Evolutionary conservation across 2,888 invertebrate species (phyloP), one percentile per base, ranked within the genome.

Genomic region (Gryllus longicercus): DNA sequence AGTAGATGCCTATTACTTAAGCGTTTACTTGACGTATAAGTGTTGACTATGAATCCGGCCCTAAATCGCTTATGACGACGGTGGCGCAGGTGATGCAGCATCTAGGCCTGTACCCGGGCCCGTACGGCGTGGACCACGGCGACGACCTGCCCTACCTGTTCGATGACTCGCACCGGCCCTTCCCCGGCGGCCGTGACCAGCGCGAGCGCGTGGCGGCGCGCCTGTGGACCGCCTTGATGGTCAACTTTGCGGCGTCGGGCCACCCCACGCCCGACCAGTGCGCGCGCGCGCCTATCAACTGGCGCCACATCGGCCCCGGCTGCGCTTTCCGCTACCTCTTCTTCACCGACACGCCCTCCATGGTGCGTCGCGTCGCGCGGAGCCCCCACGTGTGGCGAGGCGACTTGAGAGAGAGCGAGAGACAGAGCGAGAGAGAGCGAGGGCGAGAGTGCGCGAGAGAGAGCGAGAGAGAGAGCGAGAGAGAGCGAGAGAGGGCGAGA

Each of bases 81-180:
- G 63, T 3, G 4, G 63, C 8, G 63, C 63, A n/a, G 63, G 16
- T 18, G 16, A 63, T 14, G 63, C n/a, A 63, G 38, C 38, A 38
- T 5, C 38, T 38, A 8, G 63, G 63, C 14, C n/a, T 63, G 63
- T 14, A 14, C 16, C 16, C 14, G 63, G 63, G n/a, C 14, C 16
- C 63, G n/a, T 18, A 63, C 16, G 63, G 63, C 8, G 63, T 63
- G 63, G 63, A 63, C n/a, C 63, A 63, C 16, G 63, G 63, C 8
- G 63, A 63, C n/a, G 63, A 63, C n/a, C n/a, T 63, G 63, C 63
- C 63, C 63, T 63, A 63, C n/a, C 63, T 63, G 16, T 63, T 63
- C n/a, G 63, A 63, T 1, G 63, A 63, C n/a, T 4, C 16, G 16
- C 63, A n/a, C n/a, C 63, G 63, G 16, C 63, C 63, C n/a, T 63